These are phyloP conservation scores for Passer montanus DNA, from an alignment of 2,113 vertebrate genomes.

Conservation along the genomic window DNA sequence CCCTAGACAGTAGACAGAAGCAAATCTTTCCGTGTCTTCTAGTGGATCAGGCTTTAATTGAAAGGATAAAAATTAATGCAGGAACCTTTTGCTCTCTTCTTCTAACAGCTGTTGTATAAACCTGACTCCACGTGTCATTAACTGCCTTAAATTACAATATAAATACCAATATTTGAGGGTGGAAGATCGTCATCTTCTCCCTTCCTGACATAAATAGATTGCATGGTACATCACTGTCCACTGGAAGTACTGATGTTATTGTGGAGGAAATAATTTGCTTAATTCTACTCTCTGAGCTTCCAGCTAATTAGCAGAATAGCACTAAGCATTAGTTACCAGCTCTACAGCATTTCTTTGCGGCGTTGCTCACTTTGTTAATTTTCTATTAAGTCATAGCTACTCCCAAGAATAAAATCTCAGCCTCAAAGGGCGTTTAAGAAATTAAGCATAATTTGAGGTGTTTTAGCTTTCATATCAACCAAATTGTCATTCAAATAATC, in stretches of 20 bases:
- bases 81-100: not conserved
- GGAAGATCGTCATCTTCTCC: not conserved
- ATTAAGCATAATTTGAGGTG: not conserved
- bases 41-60: not conserved
- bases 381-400: not conserved
- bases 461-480: not conserved
- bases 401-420: not conserved
- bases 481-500: not conserved
- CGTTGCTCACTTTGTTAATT: not conserved
- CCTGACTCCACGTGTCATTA: not conserved
- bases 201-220: not conserved
- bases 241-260: not conserved
- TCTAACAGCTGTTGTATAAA: not conserved
- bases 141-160: not conserved
- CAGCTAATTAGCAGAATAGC: not conserved
- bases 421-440: not conserved
- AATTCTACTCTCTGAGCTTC: not conserved
- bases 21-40: not conserved
- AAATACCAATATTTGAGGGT: conserved; percentile 3
- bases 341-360: not conserved
- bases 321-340: not conserved
- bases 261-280: conserved; percentile 20
- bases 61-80: not conserved
- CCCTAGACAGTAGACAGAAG: not conserved
- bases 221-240: not conserved